Percentiles rank a stretch among this genome's conserved stretches.
Evolutionary conservation across 2,113 vertebrate species (phyloP).

Genomic region (Hoplias malabaricus): DNA sequence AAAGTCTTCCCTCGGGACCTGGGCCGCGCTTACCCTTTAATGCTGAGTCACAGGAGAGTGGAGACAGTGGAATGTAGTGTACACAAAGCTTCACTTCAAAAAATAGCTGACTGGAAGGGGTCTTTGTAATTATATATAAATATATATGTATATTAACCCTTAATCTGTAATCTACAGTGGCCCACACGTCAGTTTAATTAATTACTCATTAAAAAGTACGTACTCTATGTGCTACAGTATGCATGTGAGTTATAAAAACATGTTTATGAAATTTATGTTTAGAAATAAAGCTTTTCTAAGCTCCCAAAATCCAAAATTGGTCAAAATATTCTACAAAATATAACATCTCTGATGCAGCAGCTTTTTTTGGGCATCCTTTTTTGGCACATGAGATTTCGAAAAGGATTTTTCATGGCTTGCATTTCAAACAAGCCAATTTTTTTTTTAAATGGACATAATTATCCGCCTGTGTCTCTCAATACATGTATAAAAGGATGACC

Average conservation of each 20-base stretch:
- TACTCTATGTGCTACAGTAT: too few species aligned
- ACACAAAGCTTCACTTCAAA: too few species aligned
- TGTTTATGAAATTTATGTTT: background rate
- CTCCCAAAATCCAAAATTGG: constrained; percentile 11
- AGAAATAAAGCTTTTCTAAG: background rate
- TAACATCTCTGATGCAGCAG: constrained; percentile 31
- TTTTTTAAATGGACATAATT: constrained; percentile 70
- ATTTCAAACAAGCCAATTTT: constrained; percentile 57
- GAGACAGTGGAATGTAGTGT: background rate
- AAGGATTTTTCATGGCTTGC: constrained; percentile 51
- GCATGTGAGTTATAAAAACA: too few species aligned
- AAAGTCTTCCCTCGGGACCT: constrained; percentile 53
- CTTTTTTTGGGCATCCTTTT: constrained; percentile 22
- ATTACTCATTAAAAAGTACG: too few species aligned
- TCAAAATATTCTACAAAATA: constrained; percentile 23
- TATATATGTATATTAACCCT: too few species aligned
- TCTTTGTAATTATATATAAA: too few species aligned
- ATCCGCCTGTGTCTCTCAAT: constrained; percentile 61
- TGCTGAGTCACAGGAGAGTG: constrained; percentile 41
- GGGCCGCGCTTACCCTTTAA: constrained; percentile 34
- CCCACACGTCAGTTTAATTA: too few species aligned
- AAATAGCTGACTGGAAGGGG: too few species aligned
- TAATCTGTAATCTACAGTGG: too few species aligned
- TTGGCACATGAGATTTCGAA: constrained; percentile 52
- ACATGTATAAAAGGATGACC: constrained; percentile 63